Evolutionary conservation across 1,140 invertebrate genomes (phyloP).

Genomic region (Caenorhabditis inopinata): DNA sequence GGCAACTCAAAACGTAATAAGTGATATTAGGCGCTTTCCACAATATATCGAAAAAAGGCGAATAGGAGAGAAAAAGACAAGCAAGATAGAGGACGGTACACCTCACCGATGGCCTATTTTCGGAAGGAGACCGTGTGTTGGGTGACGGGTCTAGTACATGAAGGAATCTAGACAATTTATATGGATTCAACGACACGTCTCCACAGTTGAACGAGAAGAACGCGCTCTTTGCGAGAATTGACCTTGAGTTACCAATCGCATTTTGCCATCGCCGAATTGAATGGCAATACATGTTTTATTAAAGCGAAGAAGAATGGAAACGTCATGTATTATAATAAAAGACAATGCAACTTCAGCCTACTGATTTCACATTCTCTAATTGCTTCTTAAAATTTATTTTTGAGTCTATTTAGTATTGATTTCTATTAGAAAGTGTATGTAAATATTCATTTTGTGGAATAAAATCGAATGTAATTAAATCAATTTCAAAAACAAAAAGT

Average conservation of each 20-base stretch:
- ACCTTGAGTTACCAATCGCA: neutral
- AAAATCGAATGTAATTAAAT: too few relatives aligned
- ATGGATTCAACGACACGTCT: neutral
- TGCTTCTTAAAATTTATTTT: too few relatives aligned
- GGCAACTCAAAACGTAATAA: neutral
- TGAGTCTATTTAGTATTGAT: too few relatives aligned
- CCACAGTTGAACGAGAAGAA: neutral
- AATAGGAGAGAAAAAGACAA: neutral
- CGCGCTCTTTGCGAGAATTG: neutral
- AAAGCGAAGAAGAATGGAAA: too few relatives aligned
- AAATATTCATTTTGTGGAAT: too few relatives aligned
- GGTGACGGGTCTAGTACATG: neutral
- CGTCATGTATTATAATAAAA: too few relatives aligned
- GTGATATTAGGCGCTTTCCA: too few relatives aligned
- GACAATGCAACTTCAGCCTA: too few relatives aligned
- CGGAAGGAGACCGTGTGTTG: neutral
- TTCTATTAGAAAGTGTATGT: too few relatives aligned
- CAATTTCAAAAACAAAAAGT: too few relatives aligned
- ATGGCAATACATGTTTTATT: neutral
- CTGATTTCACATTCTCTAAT: too few relatives aligned
- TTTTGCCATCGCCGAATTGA: neutral
- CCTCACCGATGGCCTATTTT: conserved; percentile 10
- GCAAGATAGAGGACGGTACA: conserved; percentile 32
- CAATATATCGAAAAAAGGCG: neutral
- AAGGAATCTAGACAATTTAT: conserved; percentile 26